Percentiles rank a stretch among this genome's conserved stretches.
These are phyloP conservation scores for Alviniconcha strummeri DNA, from an alignment of 2,888 invertebrate species.

Conservation along the genomic window DNA sequence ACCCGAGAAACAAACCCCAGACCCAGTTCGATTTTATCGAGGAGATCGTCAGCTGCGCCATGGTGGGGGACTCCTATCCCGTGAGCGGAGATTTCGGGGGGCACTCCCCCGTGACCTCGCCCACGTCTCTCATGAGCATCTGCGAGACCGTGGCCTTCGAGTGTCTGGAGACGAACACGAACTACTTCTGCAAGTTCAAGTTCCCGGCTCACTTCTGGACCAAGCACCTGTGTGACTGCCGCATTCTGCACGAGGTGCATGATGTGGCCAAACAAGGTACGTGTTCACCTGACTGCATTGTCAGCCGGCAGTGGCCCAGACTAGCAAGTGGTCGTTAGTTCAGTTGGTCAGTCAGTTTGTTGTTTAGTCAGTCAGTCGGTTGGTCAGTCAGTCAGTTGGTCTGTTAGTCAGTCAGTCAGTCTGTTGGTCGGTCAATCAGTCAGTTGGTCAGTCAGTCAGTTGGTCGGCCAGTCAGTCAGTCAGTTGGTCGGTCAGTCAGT, in stretches of 20 bases:
- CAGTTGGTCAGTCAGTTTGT: too few species aligned
- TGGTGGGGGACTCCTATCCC: conserved; percentile 30
- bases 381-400: too few species aligned
- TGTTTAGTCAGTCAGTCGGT: too few species aligned
- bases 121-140: conserved; percentile 32
- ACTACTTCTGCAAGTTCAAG: conserved; percentile 43
- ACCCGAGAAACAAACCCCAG: conserved; percentile 1
- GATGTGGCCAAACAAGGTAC: conserved; percentile 38
- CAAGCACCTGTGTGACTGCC: conserved; percentile 46
- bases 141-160: conserved; percentile 47
- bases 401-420: too few species aligned
- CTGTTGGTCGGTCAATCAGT: too few species aligned
- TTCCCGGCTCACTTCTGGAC: conserved; percentile 42
- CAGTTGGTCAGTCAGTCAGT: too few species aligned
- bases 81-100: background rate
- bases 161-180: conserved; percentile 43
- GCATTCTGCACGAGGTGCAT: conserved; percentile 46
- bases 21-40: conserved; percentile 35
- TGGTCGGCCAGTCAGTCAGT: too few species aligned
- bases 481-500: too few species aligned
- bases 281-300: background rate
- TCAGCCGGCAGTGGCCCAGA: too few species aligned
- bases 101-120: background rate
- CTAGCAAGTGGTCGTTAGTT: too few species aligned
- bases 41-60: conserved; percentile 17